phyloP scores from a whole-genome alignment of 1,140 invertebrate species.

The Sycophila sp. region DNA sequence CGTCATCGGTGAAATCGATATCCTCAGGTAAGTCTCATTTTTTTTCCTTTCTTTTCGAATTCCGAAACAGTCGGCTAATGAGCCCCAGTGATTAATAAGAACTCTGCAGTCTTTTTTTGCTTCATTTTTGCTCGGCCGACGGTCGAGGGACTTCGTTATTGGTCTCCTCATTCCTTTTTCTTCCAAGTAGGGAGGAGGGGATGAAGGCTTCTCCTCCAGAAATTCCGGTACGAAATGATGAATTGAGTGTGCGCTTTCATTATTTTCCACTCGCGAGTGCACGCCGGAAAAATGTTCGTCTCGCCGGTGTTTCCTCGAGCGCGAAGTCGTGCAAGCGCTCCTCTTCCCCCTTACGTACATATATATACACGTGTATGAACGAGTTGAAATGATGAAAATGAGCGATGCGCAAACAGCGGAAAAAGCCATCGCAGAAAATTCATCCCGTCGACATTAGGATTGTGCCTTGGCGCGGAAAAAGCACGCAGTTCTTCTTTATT shows the following conservation, averaged over 20 bases:
- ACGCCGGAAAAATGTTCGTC: neutral
- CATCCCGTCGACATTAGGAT: neutral
- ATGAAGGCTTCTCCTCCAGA: neutral
- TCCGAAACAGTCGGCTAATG: no score
- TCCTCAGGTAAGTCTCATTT: no score
- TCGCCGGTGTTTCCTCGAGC: neutral
- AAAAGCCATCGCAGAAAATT: neutral
- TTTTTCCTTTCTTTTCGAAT: neutral
- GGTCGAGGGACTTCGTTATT: neutral
- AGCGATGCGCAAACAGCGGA: slow-evolving; percentile 7
- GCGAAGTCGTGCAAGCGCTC: neutral
- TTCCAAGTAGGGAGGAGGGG: neutral
- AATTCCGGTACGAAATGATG: neutral
- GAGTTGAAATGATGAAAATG: slow-evolving; percentile 26
- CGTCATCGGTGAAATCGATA: no score
- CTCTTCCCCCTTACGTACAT: neutral
- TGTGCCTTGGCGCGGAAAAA: no score
- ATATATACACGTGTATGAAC: neutral
- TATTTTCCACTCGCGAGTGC: neutral
- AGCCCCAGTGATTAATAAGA: neutral
- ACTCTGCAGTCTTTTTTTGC: neutral
- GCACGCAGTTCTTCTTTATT: no score
- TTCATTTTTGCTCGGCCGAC: neutral
- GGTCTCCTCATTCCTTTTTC: neutral
- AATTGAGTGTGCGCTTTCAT: slow-evolving; percentile 4